phyloP scores from a whole-genome alignment of 2,797 vertebrate species.

The Poecile montanus region DNA sequence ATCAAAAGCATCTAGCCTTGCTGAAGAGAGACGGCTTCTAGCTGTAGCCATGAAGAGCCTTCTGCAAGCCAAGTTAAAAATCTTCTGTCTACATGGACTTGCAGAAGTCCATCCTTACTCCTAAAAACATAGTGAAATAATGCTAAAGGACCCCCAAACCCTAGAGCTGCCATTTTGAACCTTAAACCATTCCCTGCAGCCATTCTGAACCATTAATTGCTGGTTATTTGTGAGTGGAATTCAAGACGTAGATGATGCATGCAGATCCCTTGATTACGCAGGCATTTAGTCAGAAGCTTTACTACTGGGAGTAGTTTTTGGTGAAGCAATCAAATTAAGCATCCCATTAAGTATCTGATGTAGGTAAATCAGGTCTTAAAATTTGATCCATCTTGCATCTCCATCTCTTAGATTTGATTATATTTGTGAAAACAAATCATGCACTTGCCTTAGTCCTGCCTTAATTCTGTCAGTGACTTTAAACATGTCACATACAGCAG shows the following conservation, averaged over 20 bases:
- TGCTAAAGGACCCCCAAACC: neutral
- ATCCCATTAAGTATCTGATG: constrained; percentile 36
- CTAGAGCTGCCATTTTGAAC: neutral
- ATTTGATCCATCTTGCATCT: neutral
- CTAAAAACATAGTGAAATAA: neutral
- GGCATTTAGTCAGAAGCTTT: constrained; percentile 15
- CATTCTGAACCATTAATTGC: neutral
- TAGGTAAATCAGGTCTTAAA: constrained; percentile 29
- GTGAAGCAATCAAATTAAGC: constrained; percentile 48
- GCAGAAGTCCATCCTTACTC: neutral
- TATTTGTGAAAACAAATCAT: constrained; percentile 21
- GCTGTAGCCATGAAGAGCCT: neutral
- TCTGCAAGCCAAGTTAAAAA: neutral
- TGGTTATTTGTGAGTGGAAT: constrained; percentile 7
- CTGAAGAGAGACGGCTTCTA: neutral
- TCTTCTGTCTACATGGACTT: neutral
- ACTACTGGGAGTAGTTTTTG: constrained; percentile 21
- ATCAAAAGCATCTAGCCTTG: neutral
- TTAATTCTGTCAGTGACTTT: constrained; percentile 8
- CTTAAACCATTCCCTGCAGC: neutral
- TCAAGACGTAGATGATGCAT: constrained; percentile 4
- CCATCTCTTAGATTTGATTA: neutral
- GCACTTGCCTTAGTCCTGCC: neutral
- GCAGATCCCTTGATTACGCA: neutral
- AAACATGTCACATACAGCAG: neutral